Conservation (phyloP, 2,797 vertebrate genomes). For the Poeciliopsis gracilis region DNA sequence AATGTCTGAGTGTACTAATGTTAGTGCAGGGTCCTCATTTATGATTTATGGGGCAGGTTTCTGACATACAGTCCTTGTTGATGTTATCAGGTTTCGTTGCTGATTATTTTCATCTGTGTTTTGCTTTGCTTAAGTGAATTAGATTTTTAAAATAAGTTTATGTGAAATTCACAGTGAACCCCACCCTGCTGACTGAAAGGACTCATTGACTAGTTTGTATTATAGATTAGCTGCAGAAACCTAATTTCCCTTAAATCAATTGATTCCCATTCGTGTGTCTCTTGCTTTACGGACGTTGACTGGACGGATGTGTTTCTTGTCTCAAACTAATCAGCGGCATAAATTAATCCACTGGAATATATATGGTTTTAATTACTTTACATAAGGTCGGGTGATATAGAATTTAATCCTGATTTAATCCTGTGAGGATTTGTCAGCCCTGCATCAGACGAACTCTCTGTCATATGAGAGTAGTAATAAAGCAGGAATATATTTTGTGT, state of each 20-base stretch:
- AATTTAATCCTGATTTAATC: background rate
- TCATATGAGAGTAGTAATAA: background rate
- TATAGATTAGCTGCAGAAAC: background rate
- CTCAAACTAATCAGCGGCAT: background rate
- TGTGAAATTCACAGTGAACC: background rate
- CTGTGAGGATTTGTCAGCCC: background rate
- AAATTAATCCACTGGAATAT: background rate
- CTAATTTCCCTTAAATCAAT: background rate
- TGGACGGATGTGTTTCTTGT: background rate
- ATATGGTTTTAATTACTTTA: background rate
- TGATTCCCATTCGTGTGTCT: background rate
- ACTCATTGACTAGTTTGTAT: background rate
- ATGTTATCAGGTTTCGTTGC: conserved; percentile 34
- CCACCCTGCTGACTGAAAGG: background rate
- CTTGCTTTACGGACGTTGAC: background rate
- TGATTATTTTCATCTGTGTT: conserved; percentile 32
- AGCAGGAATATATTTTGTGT: background rate
- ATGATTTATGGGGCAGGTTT: conserved; percentile 67
- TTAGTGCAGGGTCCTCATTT: conserved; percentile 58
- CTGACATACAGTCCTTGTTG: conserved; percentile 54
- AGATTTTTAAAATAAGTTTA: conserved; percentile 1
- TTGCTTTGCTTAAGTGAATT: conserved; percentile 4
- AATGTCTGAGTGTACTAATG: conserved; percentile 48
- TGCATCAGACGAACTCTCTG: background rate
- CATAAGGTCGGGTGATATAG: background rate